Conservation (phyloP, 2,113 vertebrate genomes). For the Ictalurus punctatus region DNA sequence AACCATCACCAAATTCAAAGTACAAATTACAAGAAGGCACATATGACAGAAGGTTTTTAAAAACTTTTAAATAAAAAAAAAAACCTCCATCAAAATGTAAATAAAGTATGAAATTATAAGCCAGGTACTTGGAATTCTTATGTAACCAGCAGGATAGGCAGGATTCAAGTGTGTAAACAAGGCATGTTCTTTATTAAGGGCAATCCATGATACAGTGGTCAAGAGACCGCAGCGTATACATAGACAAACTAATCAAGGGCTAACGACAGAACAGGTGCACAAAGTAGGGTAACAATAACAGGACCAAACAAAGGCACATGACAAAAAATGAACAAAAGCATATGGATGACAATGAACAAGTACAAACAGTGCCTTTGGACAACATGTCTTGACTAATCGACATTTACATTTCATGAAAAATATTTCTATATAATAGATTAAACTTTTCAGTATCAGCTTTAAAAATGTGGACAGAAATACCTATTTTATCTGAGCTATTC, state of each 20-base stretch:
- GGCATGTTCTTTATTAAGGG: neutral
- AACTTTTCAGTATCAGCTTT: neutral
- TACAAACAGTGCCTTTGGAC: neutral
- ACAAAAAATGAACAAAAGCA: too few species aligned
- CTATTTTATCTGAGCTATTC: neutral
- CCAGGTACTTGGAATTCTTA: neutral
- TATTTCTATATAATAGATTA: neutral
- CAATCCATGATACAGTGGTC: neutral
- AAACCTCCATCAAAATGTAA: neutral
- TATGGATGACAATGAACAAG: too few species aligned
- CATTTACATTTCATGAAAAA: neutral
- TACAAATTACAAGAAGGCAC: neutral
- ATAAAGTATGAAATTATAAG: neutral
- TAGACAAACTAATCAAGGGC: neutral
- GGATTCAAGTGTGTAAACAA: too few species aligned
- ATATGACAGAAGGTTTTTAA: neutral
- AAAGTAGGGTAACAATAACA: neutral
- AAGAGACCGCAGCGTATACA: neutral
- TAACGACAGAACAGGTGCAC: neutral
- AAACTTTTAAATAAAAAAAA: neutral
- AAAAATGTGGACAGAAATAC: neutral
- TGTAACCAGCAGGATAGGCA: too few species aligned
- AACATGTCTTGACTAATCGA: neutral
- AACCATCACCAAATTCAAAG: neutral
- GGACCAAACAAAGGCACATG: neutral